Evolutionary conservation across 1,140 invertebrate species (phyloP).

Genomic region (Eciton burchellii): DNA sequence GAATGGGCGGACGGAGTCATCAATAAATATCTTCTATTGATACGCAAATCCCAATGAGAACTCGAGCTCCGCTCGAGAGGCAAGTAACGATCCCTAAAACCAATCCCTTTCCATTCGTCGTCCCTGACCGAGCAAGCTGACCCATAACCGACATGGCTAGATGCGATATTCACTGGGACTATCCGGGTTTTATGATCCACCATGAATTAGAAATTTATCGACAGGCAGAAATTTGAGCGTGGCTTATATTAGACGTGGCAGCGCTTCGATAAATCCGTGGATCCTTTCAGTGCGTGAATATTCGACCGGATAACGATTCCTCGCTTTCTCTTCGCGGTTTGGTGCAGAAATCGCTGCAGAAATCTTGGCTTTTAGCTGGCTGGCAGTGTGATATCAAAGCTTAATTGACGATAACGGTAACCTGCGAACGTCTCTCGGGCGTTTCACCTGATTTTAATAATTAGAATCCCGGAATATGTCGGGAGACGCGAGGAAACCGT

Average conservation of each 20-base stretch:
- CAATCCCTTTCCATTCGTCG: constrained; percentile 41
- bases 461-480: background rate
- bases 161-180: constrained; percentile 31
- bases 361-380: background rate
- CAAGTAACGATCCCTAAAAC: constrained; percentile 65
- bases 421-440: too few species aligned
- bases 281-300: background rate
- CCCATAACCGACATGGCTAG: constrained; percentile 35
- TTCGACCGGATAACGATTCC: constrained; percentile 16
- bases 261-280: constrained; percentile 13
- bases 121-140: constrained; percentile 10
- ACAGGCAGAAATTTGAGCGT: constrained; percentile 33
- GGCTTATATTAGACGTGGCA: constrained; percentile 34
- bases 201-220: constrained; percentile 71
- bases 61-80: constrained; percentile 51
- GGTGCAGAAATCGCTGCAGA: background rate
- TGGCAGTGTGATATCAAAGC: background rate
- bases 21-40: constrained; percentile 74
- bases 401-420: background rate
- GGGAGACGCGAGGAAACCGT: background rate
- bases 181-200: constrained; percentile 48
- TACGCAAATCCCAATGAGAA: constrained; percentile 70
- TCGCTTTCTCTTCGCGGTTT: background rate
- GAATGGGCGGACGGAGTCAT: constrained; percentile 58
- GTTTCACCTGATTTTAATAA: background rate